A percentile compares a stretch with the other conserved stretches of the same genome.
These are phyloP conservation scores for Antedon mediterranea DNA, from an alignment of 53 echinoderm and acorn worm genomes.

Conservation along the genomic window DNA sequence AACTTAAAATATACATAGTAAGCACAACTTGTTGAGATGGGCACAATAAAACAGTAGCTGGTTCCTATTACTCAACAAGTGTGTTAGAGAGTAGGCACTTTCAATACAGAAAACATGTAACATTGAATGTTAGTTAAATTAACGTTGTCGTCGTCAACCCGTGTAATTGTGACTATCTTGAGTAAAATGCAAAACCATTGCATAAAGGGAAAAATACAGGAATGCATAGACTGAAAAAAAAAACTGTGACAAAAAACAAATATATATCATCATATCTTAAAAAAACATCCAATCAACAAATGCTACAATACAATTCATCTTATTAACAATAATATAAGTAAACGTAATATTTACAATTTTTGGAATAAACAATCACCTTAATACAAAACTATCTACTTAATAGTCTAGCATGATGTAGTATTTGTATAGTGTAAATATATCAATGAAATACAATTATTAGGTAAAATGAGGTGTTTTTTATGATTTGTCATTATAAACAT, in stretches of 20 bases:
- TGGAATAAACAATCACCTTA: not conserved
- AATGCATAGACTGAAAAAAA: not conserved
- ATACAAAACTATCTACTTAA: not conserved
- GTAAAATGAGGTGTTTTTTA: not conserved
- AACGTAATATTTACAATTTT: not conserved
- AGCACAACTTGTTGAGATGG: not conserved
- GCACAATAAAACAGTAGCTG: not conserved
- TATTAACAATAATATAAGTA: not conserved
- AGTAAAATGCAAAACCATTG: not conserved
- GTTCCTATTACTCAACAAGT: not conserved
- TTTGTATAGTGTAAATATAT: not conserved
- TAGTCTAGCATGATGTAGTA: not conserved
- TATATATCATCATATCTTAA: not conserved
- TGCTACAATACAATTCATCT: not conserved
- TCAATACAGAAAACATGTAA: not conserved
- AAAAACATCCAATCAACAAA: not conserved
- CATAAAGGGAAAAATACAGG: not conserved
- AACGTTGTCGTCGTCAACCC: too few species aligned
- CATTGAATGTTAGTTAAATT: not conserved
- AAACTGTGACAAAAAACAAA: not conserved
- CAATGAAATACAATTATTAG: not conserved
- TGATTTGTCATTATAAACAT: too few species aligned
- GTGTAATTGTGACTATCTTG: too few species aligned
- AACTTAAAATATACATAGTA: not conserved
- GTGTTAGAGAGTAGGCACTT: not conserved